Evolutionary conservation across 1,140 invertebrate species (phyloP), one percentile per base, ranked within the genome.

Genomic region (Pristionchus pacificus): DNA sequence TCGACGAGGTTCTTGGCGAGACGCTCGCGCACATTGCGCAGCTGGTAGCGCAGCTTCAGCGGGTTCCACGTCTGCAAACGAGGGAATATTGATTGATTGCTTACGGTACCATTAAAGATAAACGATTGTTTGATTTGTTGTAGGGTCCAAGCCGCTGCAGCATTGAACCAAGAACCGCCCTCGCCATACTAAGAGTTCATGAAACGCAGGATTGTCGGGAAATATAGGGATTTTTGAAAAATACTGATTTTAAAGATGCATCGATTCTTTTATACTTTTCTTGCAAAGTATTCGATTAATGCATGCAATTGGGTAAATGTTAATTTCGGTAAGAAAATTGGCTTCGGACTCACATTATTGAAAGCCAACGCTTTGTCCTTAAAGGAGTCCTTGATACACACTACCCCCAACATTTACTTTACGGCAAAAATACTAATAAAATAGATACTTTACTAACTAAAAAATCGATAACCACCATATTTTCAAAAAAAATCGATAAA

Each of bases 1-100:
- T 99, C 97, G 25, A 98, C 96, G 78, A 99, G 88, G 88, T 98
- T 98, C 86, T 99, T 99, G 14, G 97, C 97, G 81, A 99, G 88
- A 82, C 97, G 89, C 88, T 99, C 97, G 75, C 97, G 89, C 0
- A 99, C 96, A 89, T 99, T 99, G 86, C 97, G 92, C 77, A 99
- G 87, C 84, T 99, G 97, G 86, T 97, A 99, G 79, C 92, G 89
- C 74, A 99, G 87, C 87, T 99, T 99, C 77, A 99, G 87, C 15
- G 96, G 97, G 87, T 99, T 99, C 97, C 97, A 99, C 77, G 97
- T 98, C 88, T 99, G 33, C 32, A 69, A 69, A 28, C 13, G 79
- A 94, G 95, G 96, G 81, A 85, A 85, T 85, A 77, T 59, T 28
- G 74, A 69, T 65, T 49, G 6, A 24, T 6, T 10, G 13, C 25